These are phyloP conservation scores for Allolobophora icterica DNA, from an alignment of 2,888 invertebrate genomes.

Conservation along the genomic window DNA sequence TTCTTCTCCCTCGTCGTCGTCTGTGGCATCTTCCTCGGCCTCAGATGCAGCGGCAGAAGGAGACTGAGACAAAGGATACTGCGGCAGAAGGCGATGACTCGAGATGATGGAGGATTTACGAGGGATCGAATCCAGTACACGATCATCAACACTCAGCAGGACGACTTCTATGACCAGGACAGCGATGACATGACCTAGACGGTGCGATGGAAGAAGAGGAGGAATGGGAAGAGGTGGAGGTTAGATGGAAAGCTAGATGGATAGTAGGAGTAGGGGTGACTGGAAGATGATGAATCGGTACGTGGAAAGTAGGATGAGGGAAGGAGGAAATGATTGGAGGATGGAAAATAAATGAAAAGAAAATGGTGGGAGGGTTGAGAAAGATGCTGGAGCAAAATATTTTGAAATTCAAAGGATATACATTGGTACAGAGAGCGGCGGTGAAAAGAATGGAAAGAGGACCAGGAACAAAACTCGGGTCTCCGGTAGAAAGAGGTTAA, in stretches of 20 bases:
- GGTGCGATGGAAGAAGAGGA: not conserved
- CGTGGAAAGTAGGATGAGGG: not conserved
- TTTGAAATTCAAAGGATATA: no score
- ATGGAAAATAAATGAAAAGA: no score
- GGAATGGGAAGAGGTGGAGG: not conserved
- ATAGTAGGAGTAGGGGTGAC: no score
- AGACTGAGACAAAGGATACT: not conserved
- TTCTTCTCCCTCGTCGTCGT: not conserved
- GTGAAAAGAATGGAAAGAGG: no score
- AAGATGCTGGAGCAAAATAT: no score
- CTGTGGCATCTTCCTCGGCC: conserved; percentile 20
- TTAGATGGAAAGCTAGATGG: not conserved
- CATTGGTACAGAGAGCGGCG: no score
- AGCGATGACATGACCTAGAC: not conserved
- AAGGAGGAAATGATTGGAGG: no score
- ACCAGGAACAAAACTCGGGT: not conserved
- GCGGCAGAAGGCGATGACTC: not conserved
- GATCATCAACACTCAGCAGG: conserved; percentile 23
- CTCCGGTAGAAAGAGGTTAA: not conserved
- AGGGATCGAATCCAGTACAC: conserved; percentile 20
- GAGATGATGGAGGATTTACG: not conserved
- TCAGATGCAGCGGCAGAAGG: conserved; percentile 7
- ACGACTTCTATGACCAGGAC: not conserved
- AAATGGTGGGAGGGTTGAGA: no score
- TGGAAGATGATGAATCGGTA: no score